Percentiles rank a stretch among this genome's conserved stretches.
Conservation (phyloP, 1,140 invertebrate genomes). For the Eriosoma lanigerum region DNA sequence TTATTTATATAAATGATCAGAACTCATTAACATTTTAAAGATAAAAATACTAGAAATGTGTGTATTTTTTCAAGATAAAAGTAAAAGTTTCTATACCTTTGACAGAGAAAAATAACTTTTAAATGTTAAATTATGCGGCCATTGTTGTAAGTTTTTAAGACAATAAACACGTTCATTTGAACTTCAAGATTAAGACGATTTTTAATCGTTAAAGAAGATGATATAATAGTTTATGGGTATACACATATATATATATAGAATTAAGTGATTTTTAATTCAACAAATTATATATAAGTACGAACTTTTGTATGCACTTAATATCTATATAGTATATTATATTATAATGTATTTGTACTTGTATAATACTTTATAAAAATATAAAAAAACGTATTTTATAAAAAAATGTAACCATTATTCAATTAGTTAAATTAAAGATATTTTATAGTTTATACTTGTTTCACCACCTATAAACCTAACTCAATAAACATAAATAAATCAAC, state of each 20-base stretch:
- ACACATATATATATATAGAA: not conserved
- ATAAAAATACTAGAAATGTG: not conserved
- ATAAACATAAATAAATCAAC: not conserved
- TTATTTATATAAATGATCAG: not conserved
- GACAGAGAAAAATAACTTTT: not conserved
- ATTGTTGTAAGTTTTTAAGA: not conserved
- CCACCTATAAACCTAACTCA: not conserved
- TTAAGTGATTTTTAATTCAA: not conserved
- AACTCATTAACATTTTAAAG: not conserved
- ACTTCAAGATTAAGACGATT: not conserved
- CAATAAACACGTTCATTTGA: not conserved
- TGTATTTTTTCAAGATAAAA: not conserved
- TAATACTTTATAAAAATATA: not conserved
- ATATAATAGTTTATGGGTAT: not conserved
- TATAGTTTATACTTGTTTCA: not conserved
- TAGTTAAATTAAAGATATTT: constrained; percentile 15
- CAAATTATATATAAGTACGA: not conserved
- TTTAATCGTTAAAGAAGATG: not conserved
- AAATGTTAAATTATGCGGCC: not conserved
- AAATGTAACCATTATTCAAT: not conserved
- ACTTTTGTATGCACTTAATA: not conserved
- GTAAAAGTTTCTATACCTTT: not conserved
- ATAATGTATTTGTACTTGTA: not conserved
- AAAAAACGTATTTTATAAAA: too few species aligned
- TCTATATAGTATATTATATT: too few species aligned